Percentiles rank a stretch among this genome's conserved stretches.
Conservation (phyloP, 2,888 invertebrate genomes). For the Ophion ventricosus region DNA sequence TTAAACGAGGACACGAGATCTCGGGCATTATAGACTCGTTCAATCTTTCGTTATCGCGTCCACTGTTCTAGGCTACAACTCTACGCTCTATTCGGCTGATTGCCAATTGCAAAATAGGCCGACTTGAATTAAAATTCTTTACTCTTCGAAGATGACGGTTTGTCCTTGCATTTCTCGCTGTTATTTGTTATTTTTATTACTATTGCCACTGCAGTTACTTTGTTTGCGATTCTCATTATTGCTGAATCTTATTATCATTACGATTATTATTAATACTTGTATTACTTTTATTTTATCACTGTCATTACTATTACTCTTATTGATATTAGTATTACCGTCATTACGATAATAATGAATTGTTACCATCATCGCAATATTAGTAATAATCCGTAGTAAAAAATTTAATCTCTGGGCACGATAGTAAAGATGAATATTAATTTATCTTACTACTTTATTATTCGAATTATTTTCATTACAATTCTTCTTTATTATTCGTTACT, state of each 20-base stretch:
- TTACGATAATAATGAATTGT: too few relatives aligned
- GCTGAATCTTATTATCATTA: neutral
- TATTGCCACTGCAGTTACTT: neutral
- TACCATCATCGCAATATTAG: too few relatives aligned
- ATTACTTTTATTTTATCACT: neutral
- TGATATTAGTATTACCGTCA: neutral
- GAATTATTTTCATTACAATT: too few relatives aligned
- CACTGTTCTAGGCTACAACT: conserved; percentile 32
- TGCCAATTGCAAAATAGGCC: conserved; percentile 76
- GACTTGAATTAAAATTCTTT: conserved; percentile 71
- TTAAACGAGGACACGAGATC: conserved; percentile 9
- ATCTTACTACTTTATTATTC: too few relatives aligned
- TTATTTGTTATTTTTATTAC: conserved; percentile 16
- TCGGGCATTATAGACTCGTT: neutral
- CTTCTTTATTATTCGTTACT: too few relatives aligned
- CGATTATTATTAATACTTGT: neutral
- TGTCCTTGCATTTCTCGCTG: conserved; percentile 32
- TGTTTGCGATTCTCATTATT: neutral
- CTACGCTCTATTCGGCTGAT: conserved; percentile 66
- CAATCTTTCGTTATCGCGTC: conserved; percentile 30
- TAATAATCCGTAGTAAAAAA: too few relatives aligned
- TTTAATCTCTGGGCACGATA: too few relatives aligned
- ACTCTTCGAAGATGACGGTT: conserved; percentile 49
- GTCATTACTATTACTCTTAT: neutral
- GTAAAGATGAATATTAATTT: too few relatives aligned